Evolutionary conservation across 2,797 vertebrate genomes (phyloP).

Genomic region (Loriculus beryllinus): DNA sequence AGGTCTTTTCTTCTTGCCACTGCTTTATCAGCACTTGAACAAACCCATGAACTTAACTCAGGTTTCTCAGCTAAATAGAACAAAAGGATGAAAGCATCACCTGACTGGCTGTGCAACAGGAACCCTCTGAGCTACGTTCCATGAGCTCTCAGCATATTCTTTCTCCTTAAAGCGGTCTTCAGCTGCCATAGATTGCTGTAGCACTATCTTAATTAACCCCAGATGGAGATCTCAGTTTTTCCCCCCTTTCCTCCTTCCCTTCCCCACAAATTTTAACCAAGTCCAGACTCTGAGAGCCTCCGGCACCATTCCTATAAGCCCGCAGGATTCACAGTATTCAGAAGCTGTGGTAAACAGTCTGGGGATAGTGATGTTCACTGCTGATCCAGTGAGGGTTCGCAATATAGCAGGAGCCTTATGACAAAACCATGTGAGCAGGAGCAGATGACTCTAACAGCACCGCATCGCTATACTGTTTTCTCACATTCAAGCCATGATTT

Average conservation of each 20-base stretch:
- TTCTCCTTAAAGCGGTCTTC: not conserved
- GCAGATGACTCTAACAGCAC: conserved; percentile 34
- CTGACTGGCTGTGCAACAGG: not conserved
- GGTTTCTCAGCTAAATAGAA: not conserved
- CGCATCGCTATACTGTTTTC: not conserved
- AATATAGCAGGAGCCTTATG: conserved; percentile 28
- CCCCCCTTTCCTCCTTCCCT: not conserved
- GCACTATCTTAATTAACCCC: conserved; percentile 27
- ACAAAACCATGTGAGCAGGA: conserved; percentile 44
- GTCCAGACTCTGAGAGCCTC: conserved; percentile 3
- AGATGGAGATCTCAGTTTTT: not conserved
- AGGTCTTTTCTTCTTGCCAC: not conserved
- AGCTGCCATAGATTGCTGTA: not conserved
- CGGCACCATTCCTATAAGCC: not conserved
- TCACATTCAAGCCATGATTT: not conserved
- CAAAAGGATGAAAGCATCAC: not conserved
- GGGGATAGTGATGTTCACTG: not conserved
- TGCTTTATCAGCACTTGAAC: not conserved
- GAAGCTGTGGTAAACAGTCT: conserved; percentile 23
- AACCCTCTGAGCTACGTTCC: not conserved
- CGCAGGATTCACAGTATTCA: not conserved
- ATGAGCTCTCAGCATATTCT: not conserved
- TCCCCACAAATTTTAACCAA: conserved; percentile 26
- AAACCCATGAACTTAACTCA: not conserved
- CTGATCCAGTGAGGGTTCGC: not conserved